Percentiles rank a stretch among this genome's conserved stretches.
Evolutionary conservation across 2,113 vertebrate genomes (phyloP).

Genomic region (Lampris incognitus): DNA sequence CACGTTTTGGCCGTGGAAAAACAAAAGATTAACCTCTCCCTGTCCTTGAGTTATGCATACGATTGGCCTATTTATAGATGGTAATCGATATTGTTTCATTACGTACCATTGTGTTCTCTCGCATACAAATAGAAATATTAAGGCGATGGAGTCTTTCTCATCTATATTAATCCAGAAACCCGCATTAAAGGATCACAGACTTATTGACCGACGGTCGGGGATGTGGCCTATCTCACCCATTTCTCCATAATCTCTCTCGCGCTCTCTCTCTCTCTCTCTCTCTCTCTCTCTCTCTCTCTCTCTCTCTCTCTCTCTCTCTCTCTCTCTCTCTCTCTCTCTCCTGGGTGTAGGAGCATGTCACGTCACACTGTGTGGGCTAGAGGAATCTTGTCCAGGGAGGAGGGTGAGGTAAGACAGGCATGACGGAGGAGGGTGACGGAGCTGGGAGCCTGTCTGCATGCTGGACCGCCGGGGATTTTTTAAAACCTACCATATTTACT

Average conservation of each 20-base stretch:
- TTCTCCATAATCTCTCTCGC: not conserved
- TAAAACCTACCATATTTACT: constrained; percentile 18
- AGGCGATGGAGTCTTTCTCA: not conserved
- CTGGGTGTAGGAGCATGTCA: constrained; percentile 48
- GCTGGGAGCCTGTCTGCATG: constrained; percentile 23
- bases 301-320: not conserved
- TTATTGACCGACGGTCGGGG: constrained; percentile 1
- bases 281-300: not conserved
- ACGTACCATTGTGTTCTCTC: too few species aligned
- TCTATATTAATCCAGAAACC: not conserved
- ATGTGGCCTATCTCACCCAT: not conserved
- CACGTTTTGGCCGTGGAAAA: too few species aligned
- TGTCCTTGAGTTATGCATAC: too few species aligned
- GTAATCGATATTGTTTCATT: too few species aligned
- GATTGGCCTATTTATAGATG: too few species aligned
- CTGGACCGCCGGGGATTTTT: constrained; percentile 28
- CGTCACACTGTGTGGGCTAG: constrained; percentile 57
- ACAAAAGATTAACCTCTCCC: too few species aligned
- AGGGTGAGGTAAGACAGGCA: constrained; percentile 70
- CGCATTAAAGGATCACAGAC: not conserved
- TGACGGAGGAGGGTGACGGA: constrained; percentile 72
- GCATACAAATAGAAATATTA: too few species aligned
- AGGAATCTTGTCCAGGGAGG: constrained; percentile 51
- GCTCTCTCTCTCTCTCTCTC: not conserved
- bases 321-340: not conserved